Evolutionary conservation across 2,797 vertebrate species (phyloP), one percentile per base, ranked within the genome.

Genomic region (Masticophis lateralis): DNA sequence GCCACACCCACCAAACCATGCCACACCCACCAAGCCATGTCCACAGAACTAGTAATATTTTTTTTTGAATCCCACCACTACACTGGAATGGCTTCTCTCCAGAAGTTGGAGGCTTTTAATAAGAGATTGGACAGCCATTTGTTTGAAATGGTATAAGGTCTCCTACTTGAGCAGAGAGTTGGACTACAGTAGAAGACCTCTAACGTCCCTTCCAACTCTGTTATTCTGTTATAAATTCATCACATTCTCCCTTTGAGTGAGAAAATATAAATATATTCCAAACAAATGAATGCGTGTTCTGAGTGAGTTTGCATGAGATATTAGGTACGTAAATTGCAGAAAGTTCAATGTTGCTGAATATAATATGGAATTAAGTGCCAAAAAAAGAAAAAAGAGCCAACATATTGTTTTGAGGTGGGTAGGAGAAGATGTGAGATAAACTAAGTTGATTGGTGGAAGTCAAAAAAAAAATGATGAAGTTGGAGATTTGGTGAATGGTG

Each of bases 401-500:
- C 0, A n/a, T 13, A 66, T n/a, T 66, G 1, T 92, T 63, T 25
- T 51, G 27, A 1, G 37, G 37, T 74, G 90, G 14, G 4, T 92
- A 93, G 12, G 94, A 47, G 25, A 92, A 51, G 3, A n/a, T 2
- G 2, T 59, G 0, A 4, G 25, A 10, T 28, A 16, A 74, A 89
- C 28, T 66, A 92, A 94, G 12, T 53, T 56, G n/a, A 8, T 56
- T 16, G 61, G 28, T 88, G 61, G 18, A 56, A 63, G 32, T 90
- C 57, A 25, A 12, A 25, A 12, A 60, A 60, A 7, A 60, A 60
- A 60, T 10, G 22, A 83, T 61, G 87, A 28, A 0, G 27, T 92
- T 93, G 90, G 96, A 93, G 61, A 0, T 25, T 74, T 92, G 66
- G 63, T 92, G 94, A 95, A 91, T 89, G 18, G 7, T 91, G 11